Percentiles rank a stretch among this genome's conserved stretches.
Conservation (phyloP, 2,888 invertebrate genomes). For the Myathropa florea region DNA sequence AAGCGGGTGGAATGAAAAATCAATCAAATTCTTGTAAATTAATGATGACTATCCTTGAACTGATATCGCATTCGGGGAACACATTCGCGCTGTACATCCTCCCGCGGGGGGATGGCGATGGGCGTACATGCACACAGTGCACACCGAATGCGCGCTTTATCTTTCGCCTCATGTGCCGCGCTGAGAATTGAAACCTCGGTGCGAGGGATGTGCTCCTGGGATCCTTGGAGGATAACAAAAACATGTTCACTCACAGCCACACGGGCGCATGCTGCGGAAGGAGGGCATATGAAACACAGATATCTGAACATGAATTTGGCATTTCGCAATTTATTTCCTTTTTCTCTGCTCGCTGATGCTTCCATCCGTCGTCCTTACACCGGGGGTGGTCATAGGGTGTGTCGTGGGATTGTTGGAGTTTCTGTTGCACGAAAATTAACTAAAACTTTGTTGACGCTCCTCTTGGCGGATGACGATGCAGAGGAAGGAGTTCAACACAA, state of each 20-base stretch:
- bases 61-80: constrained; percentile 33
- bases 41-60: constrained; percentile 48
- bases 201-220: not conserved
- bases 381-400: not conserved
- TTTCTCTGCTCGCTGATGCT: not conserved
- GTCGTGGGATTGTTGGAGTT: not conserved
- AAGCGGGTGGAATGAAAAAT: constrained; percentile 25
- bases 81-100: not conserved
- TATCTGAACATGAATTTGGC: constrained; percentile 30
- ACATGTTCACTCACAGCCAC: not conserved
- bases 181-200: not conserved
- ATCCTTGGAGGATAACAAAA: constrained; percentile 11
- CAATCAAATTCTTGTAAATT: constrained; percentile 53
- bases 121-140: not conserved
- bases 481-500: not conserved
- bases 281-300: constrained; percentile 11
- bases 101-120: not conserved
- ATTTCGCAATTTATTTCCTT: constrained; percentile 22
- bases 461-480: not conserved
- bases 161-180: not conserved
- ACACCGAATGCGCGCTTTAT: not conserved
- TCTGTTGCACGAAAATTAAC: not conserved
- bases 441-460: not conserved
- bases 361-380: not conserved
- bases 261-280: constrained; percentile 2